Evolutionary conservation across 2,888 invertebrate species (phyloP).

Genomic region (Pristionchus entomophagus): DNA sequence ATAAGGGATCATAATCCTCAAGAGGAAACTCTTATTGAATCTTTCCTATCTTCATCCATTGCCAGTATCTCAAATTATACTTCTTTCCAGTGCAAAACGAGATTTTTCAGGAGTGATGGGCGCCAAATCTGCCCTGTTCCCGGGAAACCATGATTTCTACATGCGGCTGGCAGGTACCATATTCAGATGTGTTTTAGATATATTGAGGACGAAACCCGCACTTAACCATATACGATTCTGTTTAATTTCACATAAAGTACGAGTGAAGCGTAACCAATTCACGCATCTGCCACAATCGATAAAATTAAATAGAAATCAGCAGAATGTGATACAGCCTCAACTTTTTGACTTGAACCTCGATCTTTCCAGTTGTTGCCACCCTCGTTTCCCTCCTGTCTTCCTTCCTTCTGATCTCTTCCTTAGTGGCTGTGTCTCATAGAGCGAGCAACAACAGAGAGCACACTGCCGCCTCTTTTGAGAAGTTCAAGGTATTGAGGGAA

Average conservation of each 20-base stretch:
- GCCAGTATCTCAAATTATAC: background rate
- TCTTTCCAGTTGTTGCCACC: background rate
- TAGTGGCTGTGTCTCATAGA: background rate
- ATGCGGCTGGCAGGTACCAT: background rate
- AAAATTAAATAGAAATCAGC: too few species aligned
- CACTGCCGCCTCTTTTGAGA: slow-evolving; percentile 2
- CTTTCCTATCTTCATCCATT: background rate
- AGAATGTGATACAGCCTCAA: background rate
- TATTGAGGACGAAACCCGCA: too few species aligned
- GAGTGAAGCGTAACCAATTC: too few species aligned
- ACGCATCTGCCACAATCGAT: too few species aligned
- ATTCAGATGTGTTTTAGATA: too few species aligned
- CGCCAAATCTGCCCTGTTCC: background rate
- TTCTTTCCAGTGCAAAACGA: background rate
- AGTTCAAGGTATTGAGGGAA: slow-evolving; percentile 16
- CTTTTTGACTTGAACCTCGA: background rate
- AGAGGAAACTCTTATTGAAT: background rate
- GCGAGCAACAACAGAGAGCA: background rate
- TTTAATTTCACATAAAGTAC: too few species aligned
- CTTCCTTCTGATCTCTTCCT: background rate
- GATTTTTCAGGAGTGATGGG: background rate
- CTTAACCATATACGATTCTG: too few species aligned
- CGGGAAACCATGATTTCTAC: slow-evolving; percentile 34
- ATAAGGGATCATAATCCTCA: slow-evolving; percentile 1
- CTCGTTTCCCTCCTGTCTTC: background rate